Conservation (phyloP, 2,113 vertebrate genomes). For the Amazona guildingii region DNA sequence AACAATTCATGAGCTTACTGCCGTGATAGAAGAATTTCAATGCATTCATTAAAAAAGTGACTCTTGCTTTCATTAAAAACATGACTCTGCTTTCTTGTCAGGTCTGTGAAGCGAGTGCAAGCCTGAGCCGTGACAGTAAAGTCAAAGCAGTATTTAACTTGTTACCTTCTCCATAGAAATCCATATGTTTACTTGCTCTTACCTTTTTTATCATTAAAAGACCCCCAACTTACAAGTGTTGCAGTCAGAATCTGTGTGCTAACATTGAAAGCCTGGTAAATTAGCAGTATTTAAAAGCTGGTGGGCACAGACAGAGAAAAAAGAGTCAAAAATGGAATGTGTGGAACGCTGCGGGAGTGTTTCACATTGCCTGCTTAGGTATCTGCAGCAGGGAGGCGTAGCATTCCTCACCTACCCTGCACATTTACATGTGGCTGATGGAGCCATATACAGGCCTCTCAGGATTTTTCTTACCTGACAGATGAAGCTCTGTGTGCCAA, state of each 20-base stretch:
- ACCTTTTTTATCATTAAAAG: background rate
- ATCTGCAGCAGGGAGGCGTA: background rate
- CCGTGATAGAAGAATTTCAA: background rate
- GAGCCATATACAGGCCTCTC: background rate
- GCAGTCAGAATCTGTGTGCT: background rate
- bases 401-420: slow-evolving; percentile 55
- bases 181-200: background rate
- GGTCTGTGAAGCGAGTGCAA: background rate
- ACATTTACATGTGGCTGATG: background rate
- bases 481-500: background rate
- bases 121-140: background rate
- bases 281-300: background rate
- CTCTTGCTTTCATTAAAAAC: background rate
- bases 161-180: background rate
- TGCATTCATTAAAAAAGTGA: background rate
- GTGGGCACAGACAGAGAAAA: background rate
- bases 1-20: background rate
- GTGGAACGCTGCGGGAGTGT: background rate
- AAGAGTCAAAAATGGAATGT: background rate
- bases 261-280: background rate
- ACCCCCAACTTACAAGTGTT: background rate
- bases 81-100: background rate
- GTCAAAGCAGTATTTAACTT: background rate
- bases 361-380: background rate
- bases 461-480: background rate